These are phyloP conservation scores for Gambusia holbrooki DNA, from an alignment of 2,113 vertebrate genomes.

Conservation along the genomic window DNA sequence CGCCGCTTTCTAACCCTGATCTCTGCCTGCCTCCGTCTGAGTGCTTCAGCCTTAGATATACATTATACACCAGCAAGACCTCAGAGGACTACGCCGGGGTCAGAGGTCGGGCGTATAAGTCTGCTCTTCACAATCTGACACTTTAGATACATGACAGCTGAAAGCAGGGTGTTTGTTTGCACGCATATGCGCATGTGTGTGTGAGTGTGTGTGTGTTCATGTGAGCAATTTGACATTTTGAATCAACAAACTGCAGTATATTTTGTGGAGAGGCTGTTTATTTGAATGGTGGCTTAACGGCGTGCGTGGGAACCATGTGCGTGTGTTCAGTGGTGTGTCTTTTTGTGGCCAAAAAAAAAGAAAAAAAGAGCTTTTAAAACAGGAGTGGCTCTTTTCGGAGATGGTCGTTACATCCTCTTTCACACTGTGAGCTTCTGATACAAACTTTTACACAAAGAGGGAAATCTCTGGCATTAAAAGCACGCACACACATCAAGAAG, in stretches of 20 bases:
- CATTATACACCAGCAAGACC: conserved; percentile 30
- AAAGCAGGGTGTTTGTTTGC: conserved; percentile 34
- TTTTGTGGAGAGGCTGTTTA: conserved; percentile 55
- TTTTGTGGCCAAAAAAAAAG: background rate
- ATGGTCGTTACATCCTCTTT: conserved; percentile 34
- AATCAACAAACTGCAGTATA: conserved; percentile 49
- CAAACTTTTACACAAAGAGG: conserved; percentile 11
- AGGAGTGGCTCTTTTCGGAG: conserved; percentile 17
- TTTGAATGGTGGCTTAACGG: conserved; percentile 43
- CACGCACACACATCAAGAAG: conserved; percentile 40
- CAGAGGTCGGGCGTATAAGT: conserved; percentile 47
- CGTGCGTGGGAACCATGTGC: conserved; percentile 28
- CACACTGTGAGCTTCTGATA: conserved; percentile 21
- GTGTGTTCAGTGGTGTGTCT: background rate
- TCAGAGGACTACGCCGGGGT: conserved; percentile 29
- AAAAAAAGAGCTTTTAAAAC: conserved; percentile 25
- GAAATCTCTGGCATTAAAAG: conserved; percentile 5
- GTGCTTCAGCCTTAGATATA: conserved; percentile 23
- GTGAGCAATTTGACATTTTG: conserved; percentile 30
- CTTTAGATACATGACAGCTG: conserved; percentile 53
- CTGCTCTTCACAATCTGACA: conserved; percentile 68
- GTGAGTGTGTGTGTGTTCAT: conserved; percentile 2
- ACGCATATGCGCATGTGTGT: background rate
- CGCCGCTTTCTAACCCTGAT: conserved; percentile 23
- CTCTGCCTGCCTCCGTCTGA: conserved; percentile 25